phyloP scores from a whole-genome alignment of 2,888 invertebrate species.

The Lycophotia porphyrea region DNA sequence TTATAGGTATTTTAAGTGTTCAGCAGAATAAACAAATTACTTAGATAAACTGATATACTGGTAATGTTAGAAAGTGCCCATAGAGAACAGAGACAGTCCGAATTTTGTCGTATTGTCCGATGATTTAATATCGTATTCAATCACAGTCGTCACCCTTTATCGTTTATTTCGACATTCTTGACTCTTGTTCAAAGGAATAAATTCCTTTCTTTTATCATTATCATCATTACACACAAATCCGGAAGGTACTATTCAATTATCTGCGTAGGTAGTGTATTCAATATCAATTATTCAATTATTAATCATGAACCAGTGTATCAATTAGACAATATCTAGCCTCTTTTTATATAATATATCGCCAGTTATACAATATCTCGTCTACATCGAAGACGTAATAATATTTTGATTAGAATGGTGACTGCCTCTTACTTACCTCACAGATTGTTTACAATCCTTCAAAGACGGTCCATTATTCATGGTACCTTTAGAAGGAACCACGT shows the following conservation, averaged over 20 bases:
- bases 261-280: neutral
- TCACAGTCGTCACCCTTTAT: neutral
- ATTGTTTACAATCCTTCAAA: neutral
- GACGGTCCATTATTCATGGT: neutral
- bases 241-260: neutral
- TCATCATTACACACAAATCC: neutral
- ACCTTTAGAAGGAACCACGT: neutral
- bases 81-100: neutral
- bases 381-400: constrained; percentile 8
- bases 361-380: neutral
- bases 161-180: neutral
- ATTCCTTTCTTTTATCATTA: neutral
- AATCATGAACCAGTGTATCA: no score
- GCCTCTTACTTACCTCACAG: neutral
- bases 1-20: constrained; percentile 1
- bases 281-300: no score
- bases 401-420: neutral
- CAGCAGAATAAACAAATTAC: neutral
- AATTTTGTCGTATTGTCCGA: neutral
- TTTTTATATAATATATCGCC: no score
- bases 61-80: neutral
- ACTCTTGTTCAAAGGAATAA: no score
- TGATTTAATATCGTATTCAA: neutral
- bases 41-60: neutral
- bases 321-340: no score